Conservation (phyloP, 2,113 vertebrate genomes). For the Pituophis catenifer region DNA sequence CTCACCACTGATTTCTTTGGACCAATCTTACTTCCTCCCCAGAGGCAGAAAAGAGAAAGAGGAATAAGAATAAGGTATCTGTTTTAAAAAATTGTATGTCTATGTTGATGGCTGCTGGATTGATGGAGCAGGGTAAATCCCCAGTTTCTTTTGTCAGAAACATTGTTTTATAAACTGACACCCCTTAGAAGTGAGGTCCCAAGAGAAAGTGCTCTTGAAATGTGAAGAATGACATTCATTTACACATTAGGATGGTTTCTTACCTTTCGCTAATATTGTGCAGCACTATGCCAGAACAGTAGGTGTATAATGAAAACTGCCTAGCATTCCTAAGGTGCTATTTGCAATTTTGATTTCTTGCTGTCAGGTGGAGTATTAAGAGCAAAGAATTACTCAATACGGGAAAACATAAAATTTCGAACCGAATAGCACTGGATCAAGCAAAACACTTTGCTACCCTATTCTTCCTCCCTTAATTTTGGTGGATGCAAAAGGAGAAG, state of each 20-base stretch:
- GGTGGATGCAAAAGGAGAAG: conserved; percentile 1
- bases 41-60: neutral
- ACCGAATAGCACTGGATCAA: conserved; percentile 25
- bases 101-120: neutral
- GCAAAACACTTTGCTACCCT: neutral
- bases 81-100: neutral
- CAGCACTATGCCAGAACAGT: conserved; percentile 21
- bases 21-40: neutral
- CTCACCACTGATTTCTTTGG: neutral
- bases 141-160: neutral
- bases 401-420: conserved; percentile 2
- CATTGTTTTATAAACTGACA: neutral
- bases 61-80: neutral
- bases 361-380: conserved; percentile 33
- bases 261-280: neutral
- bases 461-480: conserved; percentile 33
- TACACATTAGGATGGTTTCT: neutral
- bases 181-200: neutral
- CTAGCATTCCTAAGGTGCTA: conserved; percentile 22
- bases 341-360: conserved; percentile 55
- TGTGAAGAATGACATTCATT: neutral
- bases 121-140: neutral
- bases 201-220: neutral
- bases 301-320: conserved; percentile 1
- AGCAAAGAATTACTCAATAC: conserved; percentile 14